A percentile compares a stretch with the other conserved stretches of the same genome.
phyloP scores from a whole-genome alignment of 2,113 vertebrate genomes.

The Channa argus region DNA sequence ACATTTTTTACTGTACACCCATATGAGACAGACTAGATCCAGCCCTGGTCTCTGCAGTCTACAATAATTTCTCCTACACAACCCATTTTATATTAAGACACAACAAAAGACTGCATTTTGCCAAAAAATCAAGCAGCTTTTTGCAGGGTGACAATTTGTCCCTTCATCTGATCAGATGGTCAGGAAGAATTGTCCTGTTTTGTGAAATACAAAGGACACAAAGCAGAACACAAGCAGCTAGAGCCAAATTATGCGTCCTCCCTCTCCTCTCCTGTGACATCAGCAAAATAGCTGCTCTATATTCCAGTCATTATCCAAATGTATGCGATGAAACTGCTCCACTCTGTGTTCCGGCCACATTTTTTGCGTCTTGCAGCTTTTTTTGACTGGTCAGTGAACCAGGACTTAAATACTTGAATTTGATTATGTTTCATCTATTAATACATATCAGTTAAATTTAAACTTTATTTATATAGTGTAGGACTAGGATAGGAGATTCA shows the following conservation, averaged over 20 bases:
- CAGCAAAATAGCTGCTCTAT: constrained; percentile 25
- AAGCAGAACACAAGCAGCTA: constrained; percentile 12
- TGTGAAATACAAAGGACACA: constrained; percentile 21
- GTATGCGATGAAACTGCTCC: too few species aligned
- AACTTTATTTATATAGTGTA: too few species aligned
- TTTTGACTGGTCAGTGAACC: background rate
- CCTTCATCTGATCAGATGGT: constrained; percentile 36
- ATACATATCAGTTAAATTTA: background rate
- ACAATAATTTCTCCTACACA: too few species aligned
- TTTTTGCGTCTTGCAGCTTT: too few species aligned
- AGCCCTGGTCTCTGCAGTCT: too few species aligned
- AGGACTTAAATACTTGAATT: constrained; percentile 15
- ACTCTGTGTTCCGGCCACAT: too few species aligned
- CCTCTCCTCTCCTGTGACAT: background rate
- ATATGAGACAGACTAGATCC: too few species aligned
- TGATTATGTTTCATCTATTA: background rate
- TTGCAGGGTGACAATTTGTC: constrained; percentile 40
- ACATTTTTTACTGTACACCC: too few species aligned
- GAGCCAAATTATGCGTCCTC: constrained; percentile 18
- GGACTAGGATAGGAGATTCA: too few species aligned
- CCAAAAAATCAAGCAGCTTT: background rate
- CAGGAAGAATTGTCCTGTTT: constrained; percentile 16
- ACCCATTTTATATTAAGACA: too few species aligned
- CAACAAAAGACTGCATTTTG: background rate
- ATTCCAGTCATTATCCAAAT: background rate